Conservation (phyloP, 1,140 invertebrate genomes). For the Pseudomyrmex cubaensis region DNA sequence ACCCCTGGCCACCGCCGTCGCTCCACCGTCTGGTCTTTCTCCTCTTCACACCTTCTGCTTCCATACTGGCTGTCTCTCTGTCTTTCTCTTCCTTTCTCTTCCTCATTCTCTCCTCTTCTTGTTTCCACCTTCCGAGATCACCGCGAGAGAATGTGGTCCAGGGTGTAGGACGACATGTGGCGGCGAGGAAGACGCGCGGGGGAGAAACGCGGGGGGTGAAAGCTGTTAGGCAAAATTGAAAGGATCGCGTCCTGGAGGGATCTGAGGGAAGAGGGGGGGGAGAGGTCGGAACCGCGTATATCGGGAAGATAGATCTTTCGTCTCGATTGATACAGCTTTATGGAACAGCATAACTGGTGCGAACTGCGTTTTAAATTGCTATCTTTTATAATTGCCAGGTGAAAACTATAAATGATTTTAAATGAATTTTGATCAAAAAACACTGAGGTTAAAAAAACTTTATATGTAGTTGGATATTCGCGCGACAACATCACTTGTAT, state of each 20-base stretch:
- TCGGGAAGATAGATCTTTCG: neutral
- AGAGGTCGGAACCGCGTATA: neutral
- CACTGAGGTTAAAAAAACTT: neutral
- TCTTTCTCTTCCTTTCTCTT: slow-evolving; percentile 37
- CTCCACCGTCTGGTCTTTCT: slow-evolving; percentile 46
- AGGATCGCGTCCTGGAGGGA: slow-evolving; percentile 40
- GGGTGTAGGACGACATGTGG: slow-evolving; percentile 63
- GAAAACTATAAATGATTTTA: neutral
- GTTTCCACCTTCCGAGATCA: slow-evolving; percentile 77
- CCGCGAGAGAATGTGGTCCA: slow-evolving; percentile 75
- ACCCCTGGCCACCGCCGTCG: slow-evolving; percentile 45
- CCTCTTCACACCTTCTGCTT: slow-evolving; percentile 66
- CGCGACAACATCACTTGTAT: slow-evolving; percentile 10
- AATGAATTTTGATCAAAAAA: no score
- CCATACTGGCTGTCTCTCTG: slow-evolving; percentile 55
- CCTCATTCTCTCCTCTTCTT: slow-evolving; percentile 39
- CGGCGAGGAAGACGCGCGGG: slow-evolving; percentile 8
- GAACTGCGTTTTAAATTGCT: neutral
- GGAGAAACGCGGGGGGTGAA: slow-evolving; percentile 62
- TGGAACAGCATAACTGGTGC: neutral
- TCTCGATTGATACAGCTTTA: neutral
- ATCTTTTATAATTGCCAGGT: no score
- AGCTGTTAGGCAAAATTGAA: slow-evolving; percentile 71
- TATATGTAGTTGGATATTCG: neutral
- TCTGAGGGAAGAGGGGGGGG: neutral